Evolutionary conservation across 1,140 invertebrate genomes (phyloP), one percentile per base, ranked within the genome.

Genomic region (Euwallacea fornicatus): DNA sequence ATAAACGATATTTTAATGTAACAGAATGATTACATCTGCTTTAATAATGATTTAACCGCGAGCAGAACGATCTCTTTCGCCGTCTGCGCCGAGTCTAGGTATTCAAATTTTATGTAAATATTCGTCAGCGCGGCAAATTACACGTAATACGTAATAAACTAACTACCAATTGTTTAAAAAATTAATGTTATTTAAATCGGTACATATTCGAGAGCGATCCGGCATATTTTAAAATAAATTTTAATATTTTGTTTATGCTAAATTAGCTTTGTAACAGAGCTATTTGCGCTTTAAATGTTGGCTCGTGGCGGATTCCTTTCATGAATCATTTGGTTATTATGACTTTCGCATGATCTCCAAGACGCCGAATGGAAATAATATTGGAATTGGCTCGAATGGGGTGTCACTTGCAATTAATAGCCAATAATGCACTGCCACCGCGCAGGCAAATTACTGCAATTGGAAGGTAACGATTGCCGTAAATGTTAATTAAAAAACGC

Each of bases 151-250:
- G 69, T 71, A 71, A 71, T 71, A 71, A 33, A 71, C 64, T 71
- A 71, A 71, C 62, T 53, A 71, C 63, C 70, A 72, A 72, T 72
- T 72, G 70, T 72, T 65, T 64, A 72, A 71, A 70, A 71, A 66
- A 66, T 72, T 72, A 72, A 72, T 72, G 70, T 72, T 72, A 72
- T 68, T 68, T 72, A 72, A 68, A 72, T 68, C 44, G 66, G 46
- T 63, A 68, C 71, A 72, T 68, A 72, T 72, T 72, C 64, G 71
- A 72, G 53, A 68, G 44, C 43, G 59, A 72, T 64, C 56, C 60
- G 64, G 66, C 44, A 72, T 72, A 72, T 55, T 72, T 72, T 72
- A 72, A 72, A 72, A 72, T 72, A 72, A 67, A 72, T 72, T 72
- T 72, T 66, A 67, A 72, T 72, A 72, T 72, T 68, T 72, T 72